Percentiles rank a stretch among this genome's conserved stretches.
These are phyloP conservation scores for Hyalella azteca DNA, from an alignment of 2,888 invertebrate species.

Conservation along the genomic window DNA sequence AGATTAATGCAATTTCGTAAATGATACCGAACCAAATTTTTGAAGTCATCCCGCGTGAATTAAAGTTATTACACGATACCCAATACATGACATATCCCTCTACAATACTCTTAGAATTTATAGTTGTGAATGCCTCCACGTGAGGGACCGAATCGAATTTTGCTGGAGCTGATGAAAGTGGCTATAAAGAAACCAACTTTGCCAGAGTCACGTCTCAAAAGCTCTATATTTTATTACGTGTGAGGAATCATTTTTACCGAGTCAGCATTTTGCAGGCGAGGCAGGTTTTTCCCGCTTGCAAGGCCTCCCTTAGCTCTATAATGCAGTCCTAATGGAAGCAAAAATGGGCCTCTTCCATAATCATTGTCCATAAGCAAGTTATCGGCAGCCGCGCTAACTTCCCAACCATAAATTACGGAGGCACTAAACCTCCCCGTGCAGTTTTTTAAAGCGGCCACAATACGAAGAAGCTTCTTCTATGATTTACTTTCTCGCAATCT, in stretches of 20 bases:
- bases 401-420: background rate
- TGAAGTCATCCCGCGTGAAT: too few relatives aligned
- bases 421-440: background rate
- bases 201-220: background rate
- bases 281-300: background rate
- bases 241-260: constrained; percentile 2
- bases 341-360: constrained; percentile 25
- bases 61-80: too few relatives aligned
- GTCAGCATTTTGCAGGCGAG: background rate
- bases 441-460: too few relatives aligned
- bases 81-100: too few relatives aligned
- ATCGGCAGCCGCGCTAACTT: constrained; percentile 11
- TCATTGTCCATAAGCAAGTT: constrained; percentile 21
- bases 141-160: constrained; percentile 2
- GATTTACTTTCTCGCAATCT: too few relatives aligned
- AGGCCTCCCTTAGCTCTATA: background rate
- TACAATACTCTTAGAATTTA: too few relatives aligned
- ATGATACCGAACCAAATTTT: too few relatives aligned
- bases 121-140: too few relatives aligned
- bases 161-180: background rate
- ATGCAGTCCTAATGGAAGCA: constrained; percentile 18
- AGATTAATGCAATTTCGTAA: too few relatives aligned
- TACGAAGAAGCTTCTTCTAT: too few relatives aligned
- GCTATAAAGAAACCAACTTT: constrained; percentile 8
- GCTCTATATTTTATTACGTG: constrained; percentile 26